Evolutionary conservation across 2,797 vertebrate genomes (phyloP), one percentile per base, ranked within the genome.

Genomic region (Helostoma temminkii): DNA sequence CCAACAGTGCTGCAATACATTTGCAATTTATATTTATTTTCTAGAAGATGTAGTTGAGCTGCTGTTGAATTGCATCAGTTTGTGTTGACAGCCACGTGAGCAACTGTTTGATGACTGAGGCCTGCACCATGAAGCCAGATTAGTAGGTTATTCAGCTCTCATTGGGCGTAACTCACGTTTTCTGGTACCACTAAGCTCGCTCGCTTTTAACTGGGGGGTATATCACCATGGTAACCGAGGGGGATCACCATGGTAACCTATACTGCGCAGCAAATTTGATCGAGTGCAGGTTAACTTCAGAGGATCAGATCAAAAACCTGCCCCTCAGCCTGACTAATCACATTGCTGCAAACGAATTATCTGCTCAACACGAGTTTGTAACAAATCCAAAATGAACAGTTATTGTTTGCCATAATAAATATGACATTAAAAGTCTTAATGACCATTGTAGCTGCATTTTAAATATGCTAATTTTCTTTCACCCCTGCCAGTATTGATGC

Each of bases 151-250:
- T 10, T 9, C 18, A 19, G 18, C 18, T 30, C 11, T 32, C 28
- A 6, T 32, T 24, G 12, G 45, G 21, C 6, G 14, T 19, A 52
- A 32, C 28, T 52, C 26, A 30, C 4, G n/a, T 19, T 50, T n/a
- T n/a, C 18, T 50, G 16, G 2, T 42, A 28, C 7, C 25, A 21
- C 3, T 5, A 19, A 43, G 12, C 8, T 32, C n/a, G 39, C n/a
- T 45, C 56, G 32, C 26, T 45, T 43, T 43, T 30, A 42, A 42
- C 18, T 16, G 22, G 55, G 41, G 30, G 28, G 49, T 19, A 9
- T 22, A 58, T 58, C 39, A 15, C 55, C 55, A 58, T 58, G 26
- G 39, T 28, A 57, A 57, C 55, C 15, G 25, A 7, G 41, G 18
- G 28, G 21, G 25, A 57, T 57, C 25, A 57, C 37, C 26, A 45